Evolutionary conservation across 2,888 invertebrate genomes (phyloP).

Genomic region (Dorcus hopei): DNA sequence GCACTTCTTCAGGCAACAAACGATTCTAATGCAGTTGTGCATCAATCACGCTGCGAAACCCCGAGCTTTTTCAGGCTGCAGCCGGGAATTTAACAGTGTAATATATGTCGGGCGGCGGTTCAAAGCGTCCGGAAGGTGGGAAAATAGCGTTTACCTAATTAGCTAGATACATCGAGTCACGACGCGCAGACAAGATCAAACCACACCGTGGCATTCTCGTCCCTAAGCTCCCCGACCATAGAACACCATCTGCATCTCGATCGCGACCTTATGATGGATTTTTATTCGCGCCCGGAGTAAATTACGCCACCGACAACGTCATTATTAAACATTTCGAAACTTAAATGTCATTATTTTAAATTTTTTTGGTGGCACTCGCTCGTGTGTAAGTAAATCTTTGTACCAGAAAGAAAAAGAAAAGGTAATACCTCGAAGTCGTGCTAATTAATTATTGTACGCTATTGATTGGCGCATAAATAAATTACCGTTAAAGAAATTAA

Average conservation of each 20-base stretch:
- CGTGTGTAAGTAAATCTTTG: not conserved
- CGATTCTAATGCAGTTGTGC: too few species aligned
- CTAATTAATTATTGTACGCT: too few species aligned
- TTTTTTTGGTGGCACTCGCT: constrained; percentile 1
- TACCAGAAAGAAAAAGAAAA: too few species aligned
- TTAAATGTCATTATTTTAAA: constrained; percentile 20
- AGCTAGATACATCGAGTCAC: constrained; percentile 25
- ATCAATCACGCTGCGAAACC: too few species aligned
- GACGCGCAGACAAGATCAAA: constrained; percentile 13
- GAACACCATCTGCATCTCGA: not conserved
- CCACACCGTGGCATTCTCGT: constrained; percentile 12
- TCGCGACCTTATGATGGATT: constrained; percentile 14
- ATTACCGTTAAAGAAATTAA: too few species aligned
- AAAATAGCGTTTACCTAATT: constrained; percentile 26
- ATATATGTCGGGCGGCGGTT: constrained; percentile 14
- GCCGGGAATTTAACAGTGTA: constrained; percentile 18
- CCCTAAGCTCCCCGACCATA: constrained; percentile 15
- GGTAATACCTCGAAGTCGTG: too few species aligned
- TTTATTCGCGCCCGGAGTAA: constrained; percentile 8
- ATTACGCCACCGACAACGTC: constrained; percentile 11
- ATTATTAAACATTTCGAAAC: constrained; percentile 17
- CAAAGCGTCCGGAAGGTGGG: constrained; percentile 21
- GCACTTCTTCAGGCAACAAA: too few species aligned
- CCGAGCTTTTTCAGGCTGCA: too few species aligned
- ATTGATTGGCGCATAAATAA: too few species aligned